Evolutionary conservation across 2,888 invertebrate genomes (phyloP).

Genomic region (Hyposoter dolosus): DNA sequence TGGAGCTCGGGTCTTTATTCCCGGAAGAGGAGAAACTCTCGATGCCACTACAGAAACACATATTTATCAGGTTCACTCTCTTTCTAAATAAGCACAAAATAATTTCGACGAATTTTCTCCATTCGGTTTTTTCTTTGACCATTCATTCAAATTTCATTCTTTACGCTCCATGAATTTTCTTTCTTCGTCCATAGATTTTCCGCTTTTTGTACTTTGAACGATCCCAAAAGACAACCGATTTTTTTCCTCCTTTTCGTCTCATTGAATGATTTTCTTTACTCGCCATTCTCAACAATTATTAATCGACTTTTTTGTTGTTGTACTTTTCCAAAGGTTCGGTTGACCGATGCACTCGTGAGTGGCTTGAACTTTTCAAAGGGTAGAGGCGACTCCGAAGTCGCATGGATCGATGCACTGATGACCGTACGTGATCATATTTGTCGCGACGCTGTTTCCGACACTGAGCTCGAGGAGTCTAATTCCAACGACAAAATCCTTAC

Average conservation of each 20-base stretch:
- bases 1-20: conserved; percentile 93
- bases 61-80: conserved; percentile 93
- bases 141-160: too few relatives aligned
- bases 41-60: conserved; percentile 99
- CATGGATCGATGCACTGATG: conserved; percentile 96
- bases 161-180: too few relatives aligned
- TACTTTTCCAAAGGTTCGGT: conserved; percentile 88
- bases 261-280: not conserved
- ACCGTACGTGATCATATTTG: conserved; percentile 85
- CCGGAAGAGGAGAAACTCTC: conserved; percentile 92
- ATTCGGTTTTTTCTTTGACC: too few relatives aligned
- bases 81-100: not conserved
- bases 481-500: conserved; percentile 87
- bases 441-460: conserved; percentile 88
- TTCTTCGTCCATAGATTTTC: too few relatives aligned
- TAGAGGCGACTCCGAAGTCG: conserved; percentile 96
- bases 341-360: conserved; percentile 96
- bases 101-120: not conserved
- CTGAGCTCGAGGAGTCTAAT: conserved; percentile 85
- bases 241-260: not conserved
- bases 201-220: too few relatives aligned
- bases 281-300: not conserved
- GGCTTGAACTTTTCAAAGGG: conserved; percentile 94
- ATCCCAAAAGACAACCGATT: not conserved
- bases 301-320: conserved; percentile 5